Evolutionary conservation across 2,888 invertebrate species (phyloP), one percentile per base, ranked within the genome.

Genomic region (Tethea ocularis): DNA sequence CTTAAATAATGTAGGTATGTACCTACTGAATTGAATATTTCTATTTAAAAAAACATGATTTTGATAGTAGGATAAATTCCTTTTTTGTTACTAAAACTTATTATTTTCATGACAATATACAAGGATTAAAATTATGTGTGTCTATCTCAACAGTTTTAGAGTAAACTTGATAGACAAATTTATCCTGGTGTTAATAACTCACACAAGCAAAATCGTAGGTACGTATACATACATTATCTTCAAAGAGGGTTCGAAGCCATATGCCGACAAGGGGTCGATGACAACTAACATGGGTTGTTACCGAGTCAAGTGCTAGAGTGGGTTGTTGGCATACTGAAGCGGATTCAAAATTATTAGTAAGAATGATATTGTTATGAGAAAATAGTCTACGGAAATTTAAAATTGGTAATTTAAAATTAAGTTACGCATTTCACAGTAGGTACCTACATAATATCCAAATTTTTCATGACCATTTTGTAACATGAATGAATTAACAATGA

Each of bases 271-370:
- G 67, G 71, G 71, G 67, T 68, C 68, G 71, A 60, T 71, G 70
- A 69, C 67, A 71, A 69, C 68, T 70, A 66, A 61, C 69, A 71
- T 64, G 68, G 61, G 62, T 63, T 61, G 65, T 69, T 70, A 61
- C 64, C 63, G 67, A 74, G 66, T 69, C 72, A 75, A 78, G 72
- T 78, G 73, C 68, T 66, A 73, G 68, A 61, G 64, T 61, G 57
- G 57, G 57, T 56, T 38, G n/a, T 38, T 6, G 38, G n/a, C n/a
- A 38, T 38, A 38, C n/a, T n/a, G 38, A 2, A 36, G 3, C 15
- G 15, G 29, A 29, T 38, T 4, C 7, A 5, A n/a, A 38, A 5
- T 38, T 38, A n/a, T 38, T n/a, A n/a, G n/a, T n/a, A n/a, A n/a
- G n/a, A n/a, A n/a, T n/a, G n/a, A n/a, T n/a, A n/a, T n/a, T n/a